phyloP scores from a whole-genome alignment of 92 coral and sea anemone genomes.

The Phymanthus crucifer region DNA sequence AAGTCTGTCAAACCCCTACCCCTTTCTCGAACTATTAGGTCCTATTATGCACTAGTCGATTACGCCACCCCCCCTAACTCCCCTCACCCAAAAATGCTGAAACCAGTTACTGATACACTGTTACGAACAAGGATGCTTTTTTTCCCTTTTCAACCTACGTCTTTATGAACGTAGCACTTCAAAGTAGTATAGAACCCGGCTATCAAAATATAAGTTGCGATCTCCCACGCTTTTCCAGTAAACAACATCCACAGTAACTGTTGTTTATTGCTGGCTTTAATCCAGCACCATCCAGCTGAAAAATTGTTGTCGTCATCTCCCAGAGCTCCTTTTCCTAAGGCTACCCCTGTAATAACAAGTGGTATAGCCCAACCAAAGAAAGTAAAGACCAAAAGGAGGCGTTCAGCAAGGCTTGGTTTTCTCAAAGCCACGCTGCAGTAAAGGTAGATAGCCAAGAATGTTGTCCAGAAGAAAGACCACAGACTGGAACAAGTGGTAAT shows the following conservation, averaged over 20 bases:
- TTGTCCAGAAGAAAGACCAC: slow-evolving; percentile 96
- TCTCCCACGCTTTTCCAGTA: slow-evolving; percentile 92
- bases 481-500: slow-evolving; percentile 73
- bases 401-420: slow-evolving; percentile 56
- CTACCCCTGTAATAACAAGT: slow-evolving; percentile 50
- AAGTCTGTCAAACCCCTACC: no score
- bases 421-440: slow-evolving; percentile 55
- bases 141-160: slow-evolving; percentile 56
- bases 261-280: neutral
- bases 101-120: neutral
- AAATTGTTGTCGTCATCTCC: slow-evolving; percentile 56
- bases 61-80: no score
- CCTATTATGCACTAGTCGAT: no score
- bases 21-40: no score
- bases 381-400: slow-evolving; percentile 63
- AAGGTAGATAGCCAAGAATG: slow-evolving; percentile 71
- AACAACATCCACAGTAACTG: slow-evolving; percentile 74
- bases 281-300: slow-evolving; percentile 94
- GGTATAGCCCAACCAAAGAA: slow-evolving; percentile 81
- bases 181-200: slow-evolving; percentile 51
- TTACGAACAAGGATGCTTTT: neutral
- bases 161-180: slow-evolving; percentile 62
- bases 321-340: slow-evolving; percentile 39
- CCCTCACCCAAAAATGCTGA: neutral
- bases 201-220: slow-evolving; percentile 60